A percentile compares a stretch with the other conserved stretches of the same genome.
Evolutionary conservation across 2,113 vertebrate species (phyloP).

Genomic region (Vireo altiloquus): DNA sequence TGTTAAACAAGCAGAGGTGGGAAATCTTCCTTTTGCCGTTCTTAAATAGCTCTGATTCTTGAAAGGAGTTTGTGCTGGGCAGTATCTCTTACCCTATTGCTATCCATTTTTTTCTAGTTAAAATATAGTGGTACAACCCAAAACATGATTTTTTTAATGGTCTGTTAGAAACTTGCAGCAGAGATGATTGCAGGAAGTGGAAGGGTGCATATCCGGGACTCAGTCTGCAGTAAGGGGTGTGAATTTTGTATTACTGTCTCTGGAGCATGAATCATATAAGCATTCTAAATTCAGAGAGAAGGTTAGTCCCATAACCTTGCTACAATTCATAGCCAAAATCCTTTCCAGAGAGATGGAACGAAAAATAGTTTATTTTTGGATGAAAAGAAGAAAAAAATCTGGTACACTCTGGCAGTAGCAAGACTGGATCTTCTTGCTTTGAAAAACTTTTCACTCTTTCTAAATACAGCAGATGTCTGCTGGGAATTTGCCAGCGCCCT

Average conservation of each 20-base stretch:
- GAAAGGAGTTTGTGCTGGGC: not conserved
- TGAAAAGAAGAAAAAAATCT: not conserved
- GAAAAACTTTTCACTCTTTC: not conserved
- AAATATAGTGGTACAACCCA: not conserved
- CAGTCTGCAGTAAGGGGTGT: not conserved
- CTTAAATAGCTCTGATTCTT: not conserved
- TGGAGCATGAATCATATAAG: not conserved
- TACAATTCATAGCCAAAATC: not conserved
- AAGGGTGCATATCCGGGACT: not conserved
- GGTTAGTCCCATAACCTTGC: not conserved
- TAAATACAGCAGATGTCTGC: not conserved
- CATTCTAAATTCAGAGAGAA: not conserved
- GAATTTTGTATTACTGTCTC: not conserved
- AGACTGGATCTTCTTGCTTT: not conserved
- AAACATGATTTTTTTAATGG: not conserved
- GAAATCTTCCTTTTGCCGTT: slow-evolving; percentile 21
- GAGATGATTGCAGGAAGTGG: not conserved
- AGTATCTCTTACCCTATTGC: not conserved
- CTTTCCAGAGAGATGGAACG: not conserved
- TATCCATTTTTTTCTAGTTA: not conserved
- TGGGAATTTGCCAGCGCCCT: not conserved
- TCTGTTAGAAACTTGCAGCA: not conserved
- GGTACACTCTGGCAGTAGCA: not conserved
- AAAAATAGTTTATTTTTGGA: not conserved
- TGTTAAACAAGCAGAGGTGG: slow-evolving; percentile 69